Conservation (phyloP, 2,797 vertebrate genomes). For the Carcharodon carcharias region DNA sequence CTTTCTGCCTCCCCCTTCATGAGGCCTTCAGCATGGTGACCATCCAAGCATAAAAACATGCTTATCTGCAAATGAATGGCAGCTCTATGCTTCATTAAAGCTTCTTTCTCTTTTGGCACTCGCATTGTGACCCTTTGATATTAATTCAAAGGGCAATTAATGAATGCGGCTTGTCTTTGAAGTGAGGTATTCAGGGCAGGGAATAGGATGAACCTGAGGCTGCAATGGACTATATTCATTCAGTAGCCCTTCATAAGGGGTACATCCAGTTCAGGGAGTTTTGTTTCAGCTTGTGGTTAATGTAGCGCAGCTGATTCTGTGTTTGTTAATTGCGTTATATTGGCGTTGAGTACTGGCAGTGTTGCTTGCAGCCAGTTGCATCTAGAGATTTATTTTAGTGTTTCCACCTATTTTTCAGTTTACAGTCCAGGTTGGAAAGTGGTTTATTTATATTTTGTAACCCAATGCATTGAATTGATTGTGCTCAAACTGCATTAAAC, state of each 20-base stretch:
- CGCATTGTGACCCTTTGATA: constrained; percentile 99
- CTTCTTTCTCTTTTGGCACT: constrained; percentile 97
- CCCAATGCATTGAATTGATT: constrained; percentile 20
- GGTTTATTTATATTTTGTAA: constrained; percentile 26
- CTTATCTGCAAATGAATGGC: constrained; percentile 99
- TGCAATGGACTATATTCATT: constrained; percentile 93
- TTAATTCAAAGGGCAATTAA: constrained; percentile 99
- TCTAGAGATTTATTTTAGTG: constrained; percentile 6
- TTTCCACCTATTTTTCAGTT: background rate
- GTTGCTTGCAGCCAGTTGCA: constrained; percentile 1
- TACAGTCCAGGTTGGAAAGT: background rate
- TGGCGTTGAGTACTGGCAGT: constrained; percentile 1
- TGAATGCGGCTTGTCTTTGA: constrained; percentile 99
- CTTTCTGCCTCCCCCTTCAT: constrained; percentile 52
- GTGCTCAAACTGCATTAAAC: background rate
- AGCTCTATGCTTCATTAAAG: constrained; percentile 99
- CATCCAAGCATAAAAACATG: constrained; percentile 89
- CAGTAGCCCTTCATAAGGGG: constrained; percentile 52
- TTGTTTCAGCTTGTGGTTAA: constrained; percentile 38
- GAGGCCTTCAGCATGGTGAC: constrained; percentile 67
- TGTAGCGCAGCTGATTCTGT: constrained; percentile 37
- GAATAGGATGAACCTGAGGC: constrained; percentile 82
- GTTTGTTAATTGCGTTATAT: constrained; percentile 38
- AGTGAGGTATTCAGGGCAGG: constrained; percentile 87
- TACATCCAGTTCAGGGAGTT: constrained; percentile 37